Percentiles rank a stretch among this genome's conserved stretches.
Evolutionary conservation across 2,797 vertebrate genomes (phyloP).

Genomic region (Trachops cirrhosus): DNA sequence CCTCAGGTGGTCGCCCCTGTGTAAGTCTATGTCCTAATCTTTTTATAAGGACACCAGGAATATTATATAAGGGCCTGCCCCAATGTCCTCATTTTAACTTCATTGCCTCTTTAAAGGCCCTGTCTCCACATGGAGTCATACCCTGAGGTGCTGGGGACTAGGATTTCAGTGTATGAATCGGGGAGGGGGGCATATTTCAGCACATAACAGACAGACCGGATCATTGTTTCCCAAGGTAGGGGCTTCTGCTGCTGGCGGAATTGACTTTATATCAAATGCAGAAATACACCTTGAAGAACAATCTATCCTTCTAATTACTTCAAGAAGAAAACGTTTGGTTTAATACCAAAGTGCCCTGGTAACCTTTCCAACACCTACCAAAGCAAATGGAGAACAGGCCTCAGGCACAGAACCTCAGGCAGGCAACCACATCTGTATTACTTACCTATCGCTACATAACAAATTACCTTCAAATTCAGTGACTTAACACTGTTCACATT

Average conservation of each 20-base stretch:
- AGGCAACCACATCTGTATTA: not conserved
- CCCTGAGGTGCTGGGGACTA: not conserved
- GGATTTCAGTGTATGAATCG: not conserved
- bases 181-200: not conserved
- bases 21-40: not conserved
- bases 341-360: not conserved
- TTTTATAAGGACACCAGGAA: not conserved
- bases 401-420: not conserved
- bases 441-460: not conserved
- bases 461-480: not conserved
- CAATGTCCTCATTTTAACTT: not conserved
- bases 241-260: not conserved
- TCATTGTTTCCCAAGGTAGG: not conserved
- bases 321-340: not conserved
- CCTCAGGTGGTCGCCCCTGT: not conserved
- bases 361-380: not conserved
- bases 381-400: not conserved
- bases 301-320: not conserved
- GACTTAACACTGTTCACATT: not conserved
- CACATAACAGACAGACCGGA: not conserved
- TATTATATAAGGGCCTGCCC: not conserved
- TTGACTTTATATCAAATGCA: not conserved
- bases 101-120: not conserved
- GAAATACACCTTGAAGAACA: not conserved
- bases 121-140: not conserved